phyloP scores from a whole-genome alignment of 2,113 vertebrate species.

The Bubo bubo region DNA sequence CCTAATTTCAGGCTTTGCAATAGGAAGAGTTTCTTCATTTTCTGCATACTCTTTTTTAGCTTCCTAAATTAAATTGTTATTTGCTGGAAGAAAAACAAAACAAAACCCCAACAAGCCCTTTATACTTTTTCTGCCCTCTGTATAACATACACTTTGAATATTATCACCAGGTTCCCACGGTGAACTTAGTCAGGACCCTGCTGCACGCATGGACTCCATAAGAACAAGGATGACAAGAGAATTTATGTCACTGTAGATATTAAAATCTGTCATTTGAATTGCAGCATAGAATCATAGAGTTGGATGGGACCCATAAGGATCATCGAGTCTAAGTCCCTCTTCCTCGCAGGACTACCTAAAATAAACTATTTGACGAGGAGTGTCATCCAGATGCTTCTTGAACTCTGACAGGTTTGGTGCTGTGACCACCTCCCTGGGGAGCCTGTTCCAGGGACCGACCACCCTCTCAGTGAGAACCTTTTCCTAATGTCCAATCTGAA shows the following conservation, averaged over 20 bases:
- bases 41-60: background rate
- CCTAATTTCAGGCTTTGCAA: background rate
- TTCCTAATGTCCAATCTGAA: fast-evolving
- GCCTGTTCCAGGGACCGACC: background rate
- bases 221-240: background rate
- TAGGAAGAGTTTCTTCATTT: background rate
- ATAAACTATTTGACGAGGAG: background rate
- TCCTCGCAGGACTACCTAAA: background rate
- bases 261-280: background rate
- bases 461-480: too few species aligned
- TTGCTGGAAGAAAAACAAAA: background rate
- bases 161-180: background rate
- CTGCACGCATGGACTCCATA: too few species aligned
- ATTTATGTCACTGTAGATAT: background rate
- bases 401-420: background rate
- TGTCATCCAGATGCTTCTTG: fast-evolving
- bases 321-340: background rate
- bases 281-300: background rate
- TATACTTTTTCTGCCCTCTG: background rate
- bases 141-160: background rate
- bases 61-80: background rate
- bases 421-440: background rate
- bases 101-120: background rate
- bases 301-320: background rate
- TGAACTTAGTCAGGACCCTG: background rate